Percentiles rank a stretch among this genome's conserved stretches.
Evolutionary conservation across 2,888 invertebrate genomes (phyloP).

Genomic region (Cheilosia impressa): DNA sequence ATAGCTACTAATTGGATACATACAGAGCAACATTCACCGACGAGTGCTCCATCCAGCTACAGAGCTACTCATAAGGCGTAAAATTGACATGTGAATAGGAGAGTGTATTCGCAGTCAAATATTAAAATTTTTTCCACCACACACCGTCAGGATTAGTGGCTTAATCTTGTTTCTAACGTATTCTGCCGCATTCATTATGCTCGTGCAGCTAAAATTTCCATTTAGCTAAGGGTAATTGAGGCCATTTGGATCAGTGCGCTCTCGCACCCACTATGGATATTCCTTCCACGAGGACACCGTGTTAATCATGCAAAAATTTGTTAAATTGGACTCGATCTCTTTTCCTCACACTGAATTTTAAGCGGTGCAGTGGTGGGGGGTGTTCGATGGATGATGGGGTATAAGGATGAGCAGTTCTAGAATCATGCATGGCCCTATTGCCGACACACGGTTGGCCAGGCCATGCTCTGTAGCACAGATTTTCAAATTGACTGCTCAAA

Average conservation of each 20-base stretch:
- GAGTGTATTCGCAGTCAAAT: slow-evolving; percentile 14
- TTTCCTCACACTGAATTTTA: neutral
- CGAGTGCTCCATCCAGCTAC: neutral
- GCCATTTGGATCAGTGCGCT: slow-evolving; percentile 21
- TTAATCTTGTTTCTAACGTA: slow-evolving; percentile 44
- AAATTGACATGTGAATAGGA: slow-evolving; percentile 54
- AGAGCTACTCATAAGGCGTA: slow-evolving; percentile 57
- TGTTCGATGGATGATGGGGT: neutral
- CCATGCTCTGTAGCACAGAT: slow-evolving; percentile 41
- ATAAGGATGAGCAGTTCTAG: slow-evolving; percentile 1
- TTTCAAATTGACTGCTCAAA: slow-evolving; percentile 69
- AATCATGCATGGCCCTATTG: slow-evolving; percentile 13
- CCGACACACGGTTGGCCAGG: slow-evolving; percentile 17
- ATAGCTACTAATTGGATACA: slow-evolving; percentile 70
- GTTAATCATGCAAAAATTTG: slow-evolving; percentile 53
- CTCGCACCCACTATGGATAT: neutral
- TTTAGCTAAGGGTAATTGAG: slow-evolving; percentile 33
- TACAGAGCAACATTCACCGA: slow-evolving; percentile 32
- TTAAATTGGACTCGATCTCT: slow-evolving; percentile 19
- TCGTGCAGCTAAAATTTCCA: slow-evolving; percentile 10
- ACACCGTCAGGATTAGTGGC: slow-evolving; percentile 35
- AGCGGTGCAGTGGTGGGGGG: neutral
- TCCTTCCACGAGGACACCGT: slow-evolving; percentile 19
- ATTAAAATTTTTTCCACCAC: slow-evolving; percentile 23
- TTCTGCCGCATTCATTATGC: slow-evolving; percentile 26